A percentile compares a stretch with the other conserved stretches of the same genome.
phyloP scores from a whole-genome alignment of 2,797 vertebrate species.

The Clarias laeviceps region DNA sequence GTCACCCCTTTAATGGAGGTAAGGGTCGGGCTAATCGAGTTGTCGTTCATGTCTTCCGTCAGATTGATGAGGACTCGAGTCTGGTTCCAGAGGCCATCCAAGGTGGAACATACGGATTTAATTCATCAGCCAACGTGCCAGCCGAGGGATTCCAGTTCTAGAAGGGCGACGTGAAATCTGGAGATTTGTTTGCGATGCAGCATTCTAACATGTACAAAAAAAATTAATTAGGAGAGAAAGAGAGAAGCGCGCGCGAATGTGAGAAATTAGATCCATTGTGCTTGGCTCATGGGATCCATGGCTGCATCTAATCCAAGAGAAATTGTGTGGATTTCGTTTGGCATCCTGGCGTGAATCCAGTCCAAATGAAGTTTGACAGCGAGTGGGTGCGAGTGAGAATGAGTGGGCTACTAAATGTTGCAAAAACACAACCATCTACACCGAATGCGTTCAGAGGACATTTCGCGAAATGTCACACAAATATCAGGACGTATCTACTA shows the following conservation, averaged over 20 bases:
- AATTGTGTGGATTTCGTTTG: constrained; percentile 99
- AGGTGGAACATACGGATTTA: constrained; percentile 97
- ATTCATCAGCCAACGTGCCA: constrained; percentile 98
- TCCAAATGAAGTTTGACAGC: constrained; percentile 99
- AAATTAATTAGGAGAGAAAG: constrained; percentile 79
- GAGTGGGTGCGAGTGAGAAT: constrained; percentile 99
- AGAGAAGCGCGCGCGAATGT: constrained; percentile 78
- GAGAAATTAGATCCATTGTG: constrained; percentile 99
- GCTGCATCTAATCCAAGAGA: constrained; percentile 99
- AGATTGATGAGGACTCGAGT: constrained; percentile 98
- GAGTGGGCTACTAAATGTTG: constrained; percentile 97
- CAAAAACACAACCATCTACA: constrained; percentile 86
- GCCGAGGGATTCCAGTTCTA: constrained; percentile 99
- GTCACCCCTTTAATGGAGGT: background rate
- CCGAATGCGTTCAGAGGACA: constrained; percentile 91
- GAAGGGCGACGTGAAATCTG: constrained; percentile 81
- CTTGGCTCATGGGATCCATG: constrained; percentile 99
- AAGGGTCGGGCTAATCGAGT: background rate
- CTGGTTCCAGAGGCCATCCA: constrained; percentile 97
- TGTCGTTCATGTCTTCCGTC: constrained; percentile 6
- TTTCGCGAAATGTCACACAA: constrained; percentile 74
- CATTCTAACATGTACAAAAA: constrained; percentile 80
- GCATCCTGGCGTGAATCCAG: constrained; percentile 87
- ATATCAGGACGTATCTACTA: constrained; percentile 88
- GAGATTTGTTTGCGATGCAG: constrained; percentile 98